These are phyloP conservation scores for Dicrostonyx torquatus DNA, from an alignment of 2,797 vertebrate genomes.

Conservation along the genomic window DNA sequence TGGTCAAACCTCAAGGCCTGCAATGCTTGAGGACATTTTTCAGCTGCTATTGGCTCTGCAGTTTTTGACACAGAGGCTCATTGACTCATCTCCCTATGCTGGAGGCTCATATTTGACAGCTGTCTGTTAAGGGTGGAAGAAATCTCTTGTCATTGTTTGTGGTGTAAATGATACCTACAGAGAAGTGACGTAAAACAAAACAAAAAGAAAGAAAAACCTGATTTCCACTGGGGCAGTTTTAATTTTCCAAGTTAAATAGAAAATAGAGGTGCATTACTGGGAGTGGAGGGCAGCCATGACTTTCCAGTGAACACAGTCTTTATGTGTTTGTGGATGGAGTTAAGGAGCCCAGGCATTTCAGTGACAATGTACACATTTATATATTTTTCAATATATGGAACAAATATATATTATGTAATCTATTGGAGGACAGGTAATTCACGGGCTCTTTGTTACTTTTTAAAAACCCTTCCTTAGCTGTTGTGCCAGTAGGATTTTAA, in stretches of 20 bases:
- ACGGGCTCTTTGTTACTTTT: conserved; percentile 52
- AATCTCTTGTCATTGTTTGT: background rate
- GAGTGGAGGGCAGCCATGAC: conserved; percentile 53
- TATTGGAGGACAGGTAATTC: conserved; percentile 66
- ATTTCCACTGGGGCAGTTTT: conserved; percentile 25
- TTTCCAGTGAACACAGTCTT: conserved; percentile 67
- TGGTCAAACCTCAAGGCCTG: background rate
- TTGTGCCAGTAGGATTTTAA: background rate
- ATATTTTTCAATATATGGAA: conserved; percentile 59
- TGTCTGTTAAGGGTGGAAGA: conserved; percentile 48
- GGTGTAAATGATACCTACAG: conserved; percentile 40
- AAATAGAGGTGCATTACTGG: conserved; percentile 34
- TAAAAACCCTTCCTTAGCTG: conserved; percentile 61
- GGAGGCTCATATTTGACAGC: conserved; percentile 48
- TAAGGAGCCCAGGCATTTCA: conserved; percentile 64
- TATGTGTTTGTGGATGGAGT: conserved; percentile 67
- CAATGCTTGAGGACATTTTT: background rate
- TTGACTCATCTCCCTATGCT: background rate
- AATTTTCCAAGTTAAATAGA: conserved; percentile 29
- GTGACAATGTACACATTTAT: conserved; percentile 50
- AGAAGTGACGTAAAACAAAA: conserved; percentile 33
- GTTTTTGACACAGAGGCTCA: conserved; percentile 19
- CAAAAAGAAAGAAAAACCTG: background rate
- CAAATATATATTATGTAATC: conserved; percentile 56
- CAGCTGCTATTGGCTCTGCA: fast-evolving